Base-by-base conservation (phyloP, 2,888 invertebrate species). In the Sisyra terminalis region DNA sequence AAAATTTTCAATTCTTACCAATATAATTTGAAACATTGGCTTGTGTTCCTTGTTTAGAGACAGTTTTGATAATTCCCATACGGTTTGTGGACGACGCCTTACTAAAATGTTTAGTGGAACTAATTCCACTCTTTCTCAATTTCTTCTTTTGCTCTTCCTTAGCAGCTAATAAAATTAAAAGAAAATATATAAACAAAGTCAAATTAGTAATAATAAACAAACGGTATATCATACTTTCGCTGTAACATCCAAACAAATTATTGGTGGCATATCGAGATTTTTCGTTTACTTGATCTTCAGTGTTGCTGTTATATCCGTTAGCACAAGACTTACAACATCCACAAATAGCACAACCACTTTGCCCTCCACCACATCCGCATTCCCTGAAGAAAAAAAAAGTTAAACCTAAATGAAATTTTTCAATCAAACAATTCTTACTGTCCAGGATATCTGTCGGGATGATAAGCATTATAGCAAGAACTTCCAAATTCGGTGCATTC, bases 361-460 rank as follows among this genome's bases (percentile, higher is more conserved):
- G 93, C 1, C 94, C 96, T 57, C 87, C 84, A 2, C 94, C 94
- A 66, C 94, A 96, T 1, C 92, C 90, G 62, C 94, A 96, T 53
- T 83, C 81, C 55, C 90, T 92, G 51, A 29, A 55, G 56, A 44
- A 49, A 50, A 40, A 42, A 45, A 15, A 36, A 35, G n/a, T n/a
- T 10, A 14, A 16, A 24, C 24, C 3, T 24, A 24, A 37, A 13
- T 7, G 4, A 37, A 37, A 4, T 37, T 37, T 16, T n/a, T 13
- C 4, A 13, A 8, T 5, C 8, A 14, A 14, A 10, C 3, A 9
- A 14, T 43, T 75, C 86, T 77, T 61, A 88, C 86, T 83, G 78
- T 58, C 87, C 87, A n/a, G 86, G 80, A 57, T 83, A 73, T 48
- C 90, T 69, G 53, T 87, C 83, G 1, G 83, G 76, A 50, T 82